A percentile compares a stretch with the other conserved stretches of the same genome.
Evolutionary conservation across 64 coral and sea anemone genomes (phyloP).

Genomic region (Montipora capricornis): DNA sequence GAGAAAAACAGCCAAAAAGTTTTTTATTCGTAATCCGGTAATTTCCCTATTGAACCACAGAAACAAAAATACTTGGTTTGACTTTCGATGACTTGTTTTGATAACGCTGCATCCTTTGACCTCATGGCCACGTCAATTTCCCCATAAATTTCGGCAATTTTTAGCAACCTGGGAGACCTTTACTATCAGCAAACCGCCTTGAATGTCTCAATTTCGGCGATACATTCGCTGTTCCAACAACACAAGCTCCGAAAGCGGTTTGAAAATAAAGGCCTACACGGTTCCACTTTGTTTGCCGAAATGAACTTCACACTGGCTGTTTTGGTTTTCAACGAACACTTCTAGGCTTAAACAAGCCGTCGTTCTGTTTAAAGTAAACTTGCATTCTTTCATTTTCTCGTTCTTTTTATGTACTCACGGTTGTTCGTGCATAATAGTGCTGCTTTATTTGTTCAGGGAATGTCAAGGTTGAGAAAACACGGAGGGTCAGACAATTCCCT

Average conservation of each 20-base stretch:
- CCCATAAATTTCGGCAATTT: neutral
- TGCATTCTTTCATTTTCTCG: neutral
- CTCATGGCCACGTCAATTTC: neutral
- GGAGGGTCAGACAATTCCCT: slow-evolving; percentile 7
- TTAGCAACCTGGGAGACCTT: slow-evolving; percentile 9
- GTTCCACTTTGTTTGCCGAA: slow-evolving; percentile 24
- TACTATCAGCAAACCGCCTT: neutral
- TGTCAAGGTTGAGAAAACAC: slow-evolving; percentile 15
- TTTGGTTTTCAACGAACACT: neutral
- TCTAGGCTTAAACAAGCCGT: neutral
- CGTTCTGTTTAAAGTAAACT: neutral
- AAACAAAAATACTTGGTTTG: neutral
- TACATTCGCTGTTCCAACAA: neutral
- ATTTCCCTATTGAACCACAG: neutral
- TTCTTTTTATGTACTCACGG: neutral
- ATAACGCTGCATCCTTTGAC: slow-evolving; percentile 15
- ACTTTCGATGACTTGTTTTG: neutral
- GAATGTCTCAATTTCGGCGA: slow-evolving; percentile 29
- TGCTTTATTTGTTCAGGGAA: slow-evolving; percentile 4
- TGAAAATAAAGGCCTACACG: too few species aligned
- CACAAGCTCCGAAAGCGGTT: neutral
- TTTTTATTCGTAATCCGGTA: too few species aligned
- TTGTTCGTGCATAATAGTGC: neutral
- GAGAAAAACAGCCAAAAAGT: neutral
- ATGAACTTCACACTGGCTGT: neutral